Evolutionary conservation across 2,113 vertebrate genomes (phyloP).

Genomic region (Takifugu bimaculatus): DNA sequence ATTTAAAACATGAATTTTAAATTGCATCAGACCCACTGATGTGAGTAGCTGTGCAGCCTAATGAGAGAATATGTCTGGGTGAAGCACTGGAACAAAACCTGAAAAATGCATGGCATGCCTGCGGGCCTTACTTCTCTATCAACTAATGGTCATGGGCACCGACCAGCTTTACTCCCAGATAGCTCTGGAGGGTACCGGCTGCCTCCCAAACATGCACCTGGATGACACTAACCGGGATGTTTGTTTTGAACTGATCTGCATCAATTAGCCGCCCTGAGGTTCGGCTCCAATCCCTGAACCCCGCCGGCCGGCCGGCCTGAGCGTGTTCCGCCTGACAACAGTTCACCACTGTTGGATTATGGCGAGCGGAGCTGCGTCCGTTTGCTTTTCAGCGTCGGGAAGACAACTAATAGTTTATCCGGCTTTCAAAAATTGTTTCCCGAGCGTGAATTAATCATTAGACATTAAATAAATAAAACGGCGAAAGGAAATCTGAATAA

Average conservation of each 20-base stretch:
- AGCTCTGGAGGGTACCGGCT: constrained; percentile 18
- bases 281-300: neutral
- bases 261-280: constrained; percentile 29
- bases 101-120: constrained; percentile 63
- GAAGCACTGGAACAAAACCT: constrained; percentile 51
- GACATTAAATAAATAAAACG: constrained; percentile 71
- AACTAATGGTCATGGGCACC: constrained; percentile 64
- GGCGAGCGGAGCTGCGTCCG: too few relatives aligned
- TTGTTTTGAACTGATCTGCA: constrained; percentile 29
- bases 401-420: constrained; percentile 65
- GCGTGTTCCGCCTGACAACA: neutral
- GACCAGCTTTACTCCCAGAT: constrained; percentile 51
- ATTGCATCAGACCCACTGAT: constrained; percentile 21
- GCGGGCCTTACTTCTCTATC: constrained; percentile 65
- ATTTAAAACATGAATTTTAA: constrained; percentile 43
- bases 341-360: too few relatives aligned
- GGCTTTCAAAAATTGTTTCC: constrained; percentile 58
- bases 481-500: constrained; percentile 64
- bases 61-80: constrained; percentile 26
- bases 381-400: constrained; percentile 3
- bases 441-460: constrained; percentile 66
- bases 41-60: constrained; percentile 26
- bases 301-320: neutral
- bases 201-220: neutral
- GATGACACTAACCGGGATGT: constrained; percentile 14